phyloP scores from a whole-genome alignment of 2,888 invertebrate species.

The Meloe dianella region DNA sequence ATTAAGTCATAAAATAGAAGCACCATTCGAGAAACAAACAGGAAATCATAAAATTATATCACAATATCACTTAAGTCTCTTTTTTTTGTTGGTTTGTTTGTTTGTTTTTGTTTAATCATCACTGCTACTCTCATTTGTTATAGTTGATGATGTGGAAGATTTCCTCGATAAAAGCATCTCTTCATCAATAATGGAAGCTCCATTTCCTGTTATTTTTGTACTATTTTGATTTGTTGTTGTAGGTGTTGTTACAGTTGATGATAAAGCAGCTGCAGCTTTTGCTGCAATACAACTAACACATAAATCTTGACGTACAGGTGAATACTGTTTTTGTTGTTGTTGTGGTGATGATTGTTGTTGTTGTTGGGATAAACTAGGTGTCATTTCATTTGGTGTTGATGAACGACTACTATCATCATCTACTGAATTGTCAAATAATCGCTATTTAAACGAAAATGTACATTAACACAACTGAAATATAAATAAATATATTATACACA shows the following conservation, averaged over 20 bases:
- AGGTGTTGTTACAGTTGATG: not conserved
- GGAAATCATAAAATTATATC: conserved; percentile 22
- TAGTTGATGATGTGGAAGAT: not conserved
- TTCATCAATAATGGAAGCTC: conserved; percentile 20
- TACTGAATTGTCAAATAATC: conserved; percentile 60
- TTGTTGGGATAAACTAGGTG: conserved; percentile 61
- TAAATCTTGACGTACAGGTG: conserved; percentile 50
- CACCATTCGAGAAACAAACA: conserved; percentile 6
- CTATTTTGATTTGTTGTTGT: conserved; percentile 27
- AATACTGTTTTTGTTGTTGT: conserved; percentile 22
- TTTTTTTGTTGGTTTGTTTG: not conserved
- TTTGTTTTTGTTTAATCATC: not conserved
- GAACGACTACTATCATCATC: conserved; percentile 67
- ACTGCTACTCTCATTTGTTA: not conserved
- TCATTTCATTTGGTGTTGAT: conserved; percentile 69
- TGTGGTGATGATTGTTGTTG: conserved; percentile 27
- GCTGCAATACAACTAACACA: conserved; percentile 55
- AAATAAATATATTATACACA: no score
- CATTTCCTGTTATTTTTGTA: conserved; percentile 14
- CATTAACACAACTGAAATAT: no score
- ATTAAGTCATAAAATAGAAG: conserved; percentile 7
- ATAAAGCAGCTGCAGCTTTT: conserved; percentile 38
- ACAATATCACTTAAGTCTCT: conserved; percentile 17
- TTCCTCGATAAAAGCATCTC: conserved; percentile 22
- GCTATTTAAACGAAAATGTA: conserved; percentile 33